Conservation (phyloP, 2,113 vertebrate species). For the Engraulis encrasicolus region DNA sequence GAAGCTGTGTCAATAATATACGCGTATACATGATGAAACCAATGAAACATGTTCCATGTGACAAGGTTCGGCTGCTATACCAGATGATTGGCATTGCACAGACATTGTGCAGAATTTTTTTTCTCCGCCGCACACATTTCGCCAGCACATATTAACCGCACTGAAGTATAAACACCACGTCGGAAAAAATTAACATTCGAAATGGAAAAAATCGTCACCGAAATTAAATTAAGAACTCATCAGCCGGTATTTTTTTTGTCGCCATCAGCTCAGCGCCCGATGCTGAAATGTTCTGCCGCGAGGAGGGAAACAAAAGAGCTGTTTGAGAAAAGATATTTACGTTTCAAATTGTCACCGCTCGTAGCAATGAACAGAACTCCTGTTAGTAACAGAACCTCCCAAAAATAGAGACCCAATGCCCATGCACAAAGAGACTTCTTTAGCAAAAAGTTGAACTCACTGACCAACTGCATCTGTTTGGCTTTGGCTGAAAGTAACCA, state of each 20-base stretch:
- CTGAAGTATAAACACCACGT: slow-evolving; percentile 42
- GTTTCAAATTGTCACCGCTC: background rate
- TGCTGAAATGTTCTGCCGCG: background rate
- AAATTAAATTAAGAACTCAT: slow-evolving; percentile 57
- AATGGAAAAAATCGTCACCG: slow-evolving; percentile 47
- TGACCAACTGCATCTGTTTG: background rate
- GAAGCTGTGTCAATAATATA: background rate
- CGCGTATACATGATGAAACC: slow-evolving; percentile 8
- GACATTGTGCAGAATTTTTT: slow-evolving; percentile 25
- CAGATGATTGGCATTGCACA: background rate
- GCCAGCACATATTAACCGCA: slow-evolving; percentile 51
- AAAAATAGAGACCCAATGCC: background rate
- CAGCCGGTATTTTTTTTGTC: slow-evolving; percentile 37
- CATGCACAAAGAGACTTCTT: slow-evolving; percentile 1
- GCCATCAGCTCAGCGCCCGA: background rate
- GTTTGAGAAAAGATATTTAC: slow-evolving; percentile 25
- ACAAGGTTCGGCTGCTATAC: slow-evolving; percentile 38
- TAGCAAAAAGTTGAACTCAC: background rate
- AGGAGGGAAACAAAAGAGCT: slow-evolving; percentile 45
- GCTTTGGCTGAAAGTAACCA: background rate
- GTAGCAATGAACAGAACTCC: background rate
- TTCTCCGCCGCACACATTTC: slow-evolving; percentile 32
- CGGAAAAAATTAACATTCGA: slow-evolving; percentile 54
- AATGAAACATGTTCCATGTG: slow-evolving; percentile 43
- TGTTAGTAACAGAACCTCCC: background rate